Evolutionary conservation across 1,140 invertebrate genomes (phyloP).

Genomic region (Anthonomus grandis): DNA sequence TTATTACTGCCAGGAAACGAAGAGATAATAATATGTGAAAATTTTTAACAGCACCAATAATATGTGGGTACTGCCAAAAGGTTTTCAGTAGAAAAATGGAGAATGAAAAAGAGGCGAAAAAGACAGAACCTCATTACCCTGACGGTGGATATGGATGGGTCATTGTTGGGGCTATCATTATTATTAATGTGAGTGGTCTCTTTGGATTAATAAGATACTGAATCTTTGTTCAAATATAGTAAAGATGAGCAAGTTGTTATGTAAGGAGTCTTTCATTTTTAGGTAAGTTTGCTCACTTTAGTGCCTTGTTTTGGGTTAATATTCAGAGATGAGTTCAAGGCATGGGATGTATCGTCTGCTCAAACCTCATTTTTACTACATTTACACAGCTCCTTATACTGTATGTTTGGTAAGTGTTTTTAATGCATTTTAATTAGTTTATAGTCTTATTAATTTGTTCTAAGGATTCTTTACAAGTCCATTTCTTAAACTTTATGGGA

Average conservation of each 20-base stretch:
- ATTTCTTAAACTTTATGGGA: constrained; percentile 42
- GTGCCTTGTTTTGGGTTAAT: constrained; percentile 44
- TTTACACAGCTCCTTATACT: constrained; percentile 40
- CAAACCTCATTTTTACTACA: constrained; percentile 43
- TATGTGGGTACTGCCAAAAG: not conserved
- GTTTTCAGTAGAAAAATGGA: constrained; percentile 2
- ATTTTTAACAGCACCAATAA: too few relatives aligned
- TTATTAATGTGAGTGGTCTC: constrained; percentile 57
- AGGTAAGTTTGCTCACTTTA: constrained; percentile 36
- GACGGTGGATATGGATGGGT: constrained; percentile 70
- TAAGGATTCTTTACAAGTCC: constrained; percentile 44
- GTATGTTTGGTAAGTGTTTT: constrained; percentile 32
- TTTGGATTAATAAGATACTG: too few relatives aligned
- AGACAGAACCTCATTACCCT: constrained; percentile 51
- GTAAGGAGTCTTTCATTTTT: not conserved
- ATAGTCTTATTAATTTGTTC: constrained; percentile 8
- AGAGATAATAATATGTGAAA: too few relatives aligned
- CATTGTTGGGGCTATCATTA: constrained; percentile 59
- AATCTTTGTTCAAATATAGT: too few relatives aligned
- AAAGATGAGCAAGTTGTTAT: too few relatives aligned
- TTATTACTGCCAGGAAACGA: too few relatives aligned
- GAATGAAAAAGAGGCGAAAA: constrained; percentile 4
- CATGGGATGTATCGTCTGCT: constrained; percentile 34
- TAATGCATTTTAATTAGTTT: constrained; percentile 1
- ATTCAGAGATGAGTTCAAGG: constrained; percentile 35